Evolutionary conservation across 64 coral and sea anemone genomes (phyloP).

Genomic region (Orbicella faveolata): DNA sequence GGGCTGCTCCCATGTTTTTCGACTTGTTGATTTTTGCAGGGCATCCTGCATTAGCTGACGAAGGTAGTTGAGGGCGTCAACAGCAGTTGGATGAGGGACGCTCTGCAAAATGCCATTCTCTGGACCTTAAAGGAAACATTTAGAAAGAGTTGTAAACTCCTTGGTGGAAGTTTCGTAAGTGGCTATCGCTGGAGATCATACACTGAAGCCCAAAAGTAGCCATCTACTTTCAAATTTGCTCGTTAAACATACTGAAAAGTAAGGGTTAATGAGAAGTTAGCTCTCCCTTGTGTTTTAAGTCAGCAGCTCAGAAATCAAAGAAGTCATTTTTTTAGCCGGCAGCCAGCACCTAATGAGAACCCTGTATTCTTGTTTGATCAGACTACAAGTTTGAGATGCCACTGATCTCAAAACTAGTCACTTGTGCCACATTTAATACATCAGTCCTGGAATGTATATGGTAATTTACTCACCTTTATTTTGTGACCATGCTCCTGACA

Average conservation of each 20-base stretch:
- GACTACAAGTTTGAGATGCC: background rate
- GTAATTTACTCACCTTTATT: conserved; percentile 5
- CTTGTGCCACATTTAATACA: background rate
- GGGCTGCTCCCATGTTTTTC: conserved; percentile 97
- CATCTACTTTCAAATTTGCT: too few relatives aligned
- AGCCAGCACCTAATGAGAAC: too few relatives aligned
- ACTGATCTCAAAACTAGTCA: background rate
- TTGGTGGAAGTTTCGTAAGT: background rate
- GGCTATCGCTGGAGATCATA: too few relatives aligned
- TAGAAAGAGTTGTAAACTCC: background rate
- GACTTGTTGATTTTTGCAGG: conserved; percentile 90
- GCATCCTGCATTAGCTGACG: conserved; percentile 91
- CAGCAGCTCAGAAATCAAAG: too few relatives aligned
- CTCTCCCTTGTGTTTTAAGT: too few relatives aligned
- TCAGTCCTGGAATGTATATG: background rate
- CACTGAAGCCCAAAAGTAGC: too few relatives aligned
- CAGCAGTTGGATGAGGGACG: conserved; percentile 34
- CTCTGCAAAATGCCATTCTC: conserved; percentile 18
- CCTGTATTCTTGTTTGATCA: too few relatives aligned
- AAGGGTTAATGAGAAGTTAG: too few relatives aligned
- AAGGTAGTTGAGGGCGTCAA: conserved; percentile 64
- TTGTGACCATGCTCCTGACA: conserved; percentile 11
- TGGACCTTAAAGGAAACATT: background rate
- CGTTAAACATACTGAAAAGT: too few relatives aligned
- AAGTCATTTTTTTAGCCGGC: too few relatives aligned